phyloP scores from a whole-genome alignment of 2,113 vertebrate genomes.

The Neolamprologus hecqui region DNA sequence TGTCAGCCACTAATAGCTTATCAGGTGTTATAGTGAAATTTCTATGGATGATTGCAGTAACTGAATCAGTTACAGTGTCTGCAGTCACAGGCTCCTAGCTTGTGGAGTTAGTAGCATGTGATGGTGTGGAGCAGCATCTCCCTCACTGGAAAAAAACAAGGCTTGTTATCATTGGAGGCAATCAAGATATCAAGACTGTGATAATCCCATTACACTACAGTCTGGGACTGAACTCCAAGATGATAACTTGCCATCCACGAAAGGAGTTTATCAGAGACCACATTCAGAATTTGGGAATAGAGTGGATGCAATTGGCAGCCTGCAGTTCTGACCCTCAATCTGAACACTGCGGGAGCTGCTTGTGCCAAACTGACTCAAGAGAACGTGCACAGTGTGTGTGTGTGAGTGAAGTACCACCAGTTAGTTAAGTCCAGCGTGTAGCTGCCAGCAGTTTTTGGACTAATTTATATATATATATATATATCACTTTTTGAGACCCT shows the following conservation, averaged over 20 bases:
- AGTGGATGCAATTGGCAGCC: neutral
- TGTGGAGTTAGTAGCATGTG: neutral
- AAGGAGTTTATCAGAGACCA: neutral
- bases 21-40: neutral
- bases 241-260: neutral
- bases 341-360: neutral
- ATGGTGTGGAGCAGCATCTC: accelerated
- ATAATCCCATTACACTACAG: neutral
- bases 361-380: neutral
- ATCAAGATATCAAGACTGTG: neutral
- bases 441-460: neutral
- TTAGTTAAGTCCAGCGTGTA: neutral
- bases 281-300: neutral
- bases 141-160: neutral
- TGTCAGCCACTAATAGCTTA: neutral
- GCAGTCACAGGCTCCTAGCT: neutral
- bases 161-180: neutral
- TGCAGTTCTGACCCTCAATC: neutral
- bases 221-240: neutral
- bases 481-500: neutral
- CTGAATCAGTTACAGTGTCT: neutral
- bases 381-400: neutral
- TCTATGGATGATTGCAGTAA: neutral
- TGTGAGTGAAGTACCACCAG: neutral
- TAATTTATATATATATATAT: neutral